Evolutionary conservation across 1,140 invertebrate genomes (phyloP), one percentile per base, ranked within the genome.

Genomic region (Penaeus japonicus): DNA sequence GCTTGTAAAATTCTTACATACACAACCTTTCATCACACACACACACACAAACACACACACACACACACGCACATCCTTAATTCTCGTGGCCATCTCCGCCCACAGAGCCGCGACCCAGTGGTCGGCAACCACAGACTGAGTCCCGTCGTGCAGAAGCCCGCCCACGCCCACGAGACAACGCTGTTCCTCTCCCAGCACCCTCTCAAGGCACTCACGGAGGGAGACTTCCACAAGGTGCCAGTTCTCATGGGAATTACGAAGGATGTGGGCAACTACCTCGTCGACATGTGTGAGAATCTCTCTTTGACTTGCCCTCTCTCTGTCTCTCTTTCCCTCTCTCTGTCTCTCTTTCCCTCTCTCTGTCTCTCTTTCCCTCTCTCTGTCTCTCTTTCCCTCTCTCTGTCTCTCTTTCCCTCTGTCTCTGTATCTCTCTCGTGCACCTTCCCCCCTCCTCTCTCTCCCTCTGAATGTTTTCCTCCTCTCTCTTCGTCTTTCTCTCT

Each of bases 181-280:
- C 89, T 90, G 20, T 92, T 93, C 84, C 90, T 93, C 22, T 62
- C 82, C 20, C 91, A 92, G 59, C 90, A 91, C 78, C 92, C 92
- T 1, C 89, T 92, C 35, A 73, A 53, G 27, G 87, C 92, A 54
- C 91, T 93, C 85, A 77, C 84, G 27, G 22, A 90, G 35, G 92
- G 92, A 18, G 53, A 91, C 27, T 91, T 92, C 75, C 89, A 90
- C 57, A 89, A 90, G 53, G 92, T 93, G 39, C 92, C 92, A 18
- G 91, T 92, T 47, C 84, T 93, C 12, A 90, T 91, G 30, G 91
- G 92, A 15, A 90, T 92, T 30, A 92, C 92, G 15, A 90, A 87
- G 78, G 91, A 92, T 81, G 92, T 92, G 88, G 92, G 90, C 20
- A 79, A 47, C 35, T 87, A 89, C 85, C 87, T 90, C 35, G 85